Evolutionary conservation across 2,888 invertebrate species (phyloP).

Genomic region (Stenchaetothrips biformis): DNA sequence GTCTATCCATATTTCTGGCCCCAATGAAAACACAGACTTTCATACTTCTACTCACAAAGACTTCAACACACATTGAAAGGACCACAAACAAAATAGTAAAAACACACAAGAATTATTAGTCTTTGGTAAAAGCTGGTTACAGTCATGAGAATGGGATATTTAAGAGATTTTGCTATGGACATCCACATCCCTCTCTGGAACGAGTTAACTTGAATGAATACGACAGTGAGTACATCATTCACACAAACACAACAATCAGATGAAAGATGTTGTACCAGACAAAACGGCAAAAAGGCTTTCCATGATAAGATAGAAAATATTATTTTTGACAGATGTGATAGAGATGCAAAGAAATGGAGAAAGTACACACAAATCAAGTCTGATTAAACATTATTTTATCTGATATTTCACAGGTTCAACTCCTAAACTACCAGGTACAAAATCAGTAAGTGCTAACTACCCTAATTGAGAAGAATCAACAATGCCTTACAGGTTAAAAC

Average conservation of each 20-base stretch:
- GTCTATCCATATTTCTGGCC: not conserved
- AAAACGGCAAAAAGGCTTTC: not conserved
- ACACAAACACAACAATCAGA: not conserved
- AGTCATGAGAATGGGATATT: not conserved
- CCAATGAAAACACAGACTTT: not conserved
- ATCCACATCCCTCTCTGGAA: too few relatives aligned
- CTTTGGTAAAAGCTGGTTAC: not conserved
- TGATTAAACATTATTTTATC: not conserved
- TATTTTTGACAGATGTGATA: too few relatives aligned
- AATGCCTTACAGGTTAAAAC: not conserved
- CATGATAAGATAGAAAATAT: not conserved
- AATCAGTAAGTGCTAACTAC: not conserved
- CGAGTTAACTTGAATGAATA: too few relatives aligned
- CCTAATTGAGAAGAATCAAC: not conserved
- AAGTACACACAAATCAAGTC: not conserved
- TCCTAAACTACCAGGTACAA: slow-evolving; percentile 20
- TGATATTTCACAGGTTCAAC: not conserved
- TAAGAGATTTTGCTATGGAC: not conserved
- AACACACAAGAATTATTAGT: not conserved
- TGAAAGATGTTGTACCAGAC: not conserved
- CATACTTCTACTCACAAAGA: not conserved
- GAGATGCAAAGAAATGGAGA: not conserved
- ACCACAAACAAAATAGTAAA: not conserved
- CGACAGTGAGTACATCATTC: not conserved
- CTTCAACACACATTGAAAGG: not conserved